phyloP scores from a whole-genome alignment of 2,888 invertebrate species.

The Nephrocerus scutellatus region DNA sequence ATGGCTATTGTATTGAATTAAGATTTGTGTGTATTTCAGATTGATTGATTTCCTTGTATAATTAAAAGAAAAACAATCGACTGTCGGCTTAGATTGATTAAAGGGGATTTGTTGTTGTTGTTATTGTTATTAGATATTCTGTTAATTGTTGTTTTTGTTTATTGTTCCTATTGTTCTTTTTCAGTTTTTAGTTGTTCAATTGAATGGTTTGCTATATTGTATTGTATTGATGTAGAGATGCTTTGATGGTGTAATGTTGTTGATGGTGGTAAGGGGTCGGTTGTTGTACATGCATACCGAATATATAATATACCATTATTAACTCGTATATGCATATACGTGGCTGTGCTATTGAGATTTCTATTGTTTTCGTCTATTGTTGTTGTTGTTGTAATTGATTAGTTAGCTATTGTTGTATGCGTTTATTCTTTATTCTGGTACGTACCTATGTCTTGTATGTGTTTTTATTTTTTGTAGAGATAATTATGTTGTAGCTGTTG shows the following conservation, averaged over 20 bases:
- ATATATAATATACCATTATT: constrained; percentile 10
- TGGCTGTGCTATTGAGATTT: constrained; percentile 20
- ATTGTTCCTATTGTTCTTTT: constrained; percentile 10
- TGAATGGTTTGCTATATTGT: constrained; percentile 10
- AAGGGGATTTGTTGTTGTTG: constrained; percentile 49
- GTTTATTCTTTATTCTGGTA: constrained; percentile 28
- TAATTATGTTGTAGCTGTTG: neutral
- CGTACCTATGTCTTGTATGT: constrained; percentile 21
- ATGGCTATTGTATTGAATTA: too few relatives aligned
- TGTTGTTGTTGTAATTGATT: constrained; percentile 17
- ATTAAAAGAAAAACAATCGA: constrained; percentile 44
- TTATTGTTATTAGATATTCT: constrained; percentile 36
- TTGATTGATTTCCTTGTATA: constrained; percentile 22
- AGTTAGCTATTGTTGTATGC: constrained; percentile 20
- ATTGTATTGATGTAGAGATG: too few relatives aligned
- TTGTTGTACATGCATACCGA: neutral
- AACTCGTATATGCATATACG: constrained; percentile 15
- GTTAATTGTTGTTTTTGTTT: constrained; percentile 12
- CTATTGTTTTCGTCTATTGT: constrained; percentile 22
- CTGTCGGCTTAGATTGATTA: constrained; percentile 56
- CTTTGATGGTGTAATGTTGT: neutral
- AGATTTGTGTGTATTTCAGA: too few relatives aligned
- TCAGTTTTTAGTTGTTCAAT: constrained; percentile 6
- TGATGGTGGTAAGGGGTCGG: neutral
- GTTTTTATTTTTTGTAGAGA: constrained; percentile 12